phyloP scores from a whole-genome alignment of 2,113 vertebrate species.

The Datnioides undecimradiatus region DNA sequence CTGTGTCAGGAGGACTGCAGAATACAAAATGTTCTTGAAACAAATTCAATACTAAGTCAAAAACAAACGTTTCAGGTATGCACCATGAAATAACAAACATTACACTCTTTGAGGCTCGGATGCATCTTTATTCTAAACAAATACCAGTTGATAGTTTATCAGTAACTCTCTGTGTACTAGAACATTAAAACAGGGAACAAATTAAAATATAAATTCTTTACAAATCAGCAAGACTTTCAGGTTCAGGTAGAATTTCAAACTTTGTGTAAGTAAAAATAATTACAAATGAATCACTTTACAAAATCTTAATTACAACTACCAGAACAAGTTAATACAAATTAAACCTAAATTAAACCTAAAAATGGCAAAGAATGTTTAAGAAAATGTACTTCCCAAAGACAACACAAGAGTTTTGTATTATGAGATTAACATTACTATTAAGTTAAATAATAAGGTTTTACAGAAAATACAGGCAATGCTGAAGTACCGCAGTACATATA shows the following conservation, averaged over 20 bases:
- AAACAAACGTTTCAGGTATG: constrained; percentile 14
- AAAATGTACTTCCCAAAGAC: not conserved
- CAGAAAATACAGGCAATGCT: not conserved
- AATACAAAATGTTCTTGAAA: constrained; percentile 4
- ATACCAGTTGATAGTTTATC: not conserved
- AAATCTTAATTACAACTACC: not conserved
- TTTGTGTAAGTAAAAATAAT: not conserved
- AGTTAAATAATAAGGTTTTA: not conserved
- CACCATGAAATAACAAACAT: constrained; percentile 33
- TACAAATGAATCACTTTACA: not conserved
- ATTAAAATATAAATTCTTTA: not conserved
- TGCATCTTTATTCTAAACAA: constrained; percentile 8
- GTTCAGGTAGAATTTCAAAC: not conserved
- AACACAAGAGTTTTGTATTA: not conserved
- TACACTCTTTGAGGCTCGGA: not conserved
- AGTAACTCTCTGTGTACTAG: not conserved
- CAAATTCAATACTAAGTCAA: not conserved
- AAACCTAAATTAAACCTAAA: not conserved
- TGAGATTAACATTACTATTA: not conserved
- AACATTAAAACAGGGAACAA: not conserved
- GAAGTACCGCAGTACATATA: not conserved
- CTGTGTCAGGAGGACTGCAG: not conserved
- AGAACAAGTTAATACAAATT: not conserved
- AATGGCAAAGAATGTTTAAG: not conserved
- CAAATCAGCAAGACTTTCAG: not conserved